These are phyloP conservation scores for Sebastes taczanowskii DNA, from an alignment of 2,797 vertebrate species.

Conservation along the genomic window DNA sequence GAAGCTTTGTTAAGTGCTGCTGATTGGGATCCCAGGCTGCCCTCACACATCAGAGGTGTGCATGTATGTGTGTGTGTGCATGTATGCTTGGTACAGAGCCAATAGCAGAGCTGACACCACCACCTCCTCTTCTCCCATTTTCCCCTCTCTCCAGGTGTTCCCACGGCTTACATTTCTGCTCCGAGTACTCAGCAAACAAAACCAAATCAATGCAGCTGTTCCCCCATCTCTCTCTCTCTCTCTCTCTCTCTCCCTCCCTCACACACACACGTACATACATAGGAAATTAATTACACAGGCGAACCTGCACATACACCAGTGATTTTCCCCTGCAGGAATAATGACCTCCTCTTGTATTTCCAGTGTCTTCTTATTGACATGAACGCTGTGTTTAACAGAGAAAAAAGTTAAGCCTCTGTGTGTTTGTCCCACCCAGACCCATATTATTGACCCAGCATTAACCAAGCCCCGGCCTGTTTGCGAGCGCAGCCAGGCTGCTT, in stretches of 20 bases:
- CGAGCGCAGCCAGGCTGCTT: constrained; percentile 49
- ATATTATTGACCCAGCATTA: constrained; percentile 72
- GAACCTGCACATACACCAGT: constrained; percentile 32
- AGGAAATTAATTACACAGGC: constrained; percentile 26
- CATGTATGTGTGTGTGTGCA: constrained; percentile 42
- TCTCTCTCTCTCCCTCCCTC: neutral
- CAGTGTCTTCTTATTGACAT: constrained; percentile 57
- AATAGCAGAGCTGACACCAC: constrained; percentile 65
- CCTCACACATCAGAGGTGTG: constrained; percentile 63
- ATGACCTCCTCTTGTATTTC: constrained; percentile 55
- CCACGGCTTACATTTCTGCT: constrained; percentile 77
- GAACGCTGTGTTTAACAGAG: constrained; percentile 53
- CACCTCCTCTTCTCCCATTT: constrained; percentile 65
- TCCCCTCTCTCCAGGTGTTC: constrained; percentile 80
- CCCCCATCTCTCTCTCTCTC: constrained; percentile 16
- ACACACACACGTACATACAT: constrained; percentile 1
- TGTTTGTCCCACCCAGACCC: constrained; percentile 56
- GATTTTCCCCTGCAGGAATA: constrained; percentile 49
- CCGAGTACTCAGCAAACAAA: constrained; percentile 74
- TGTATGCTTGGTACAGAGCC: constrained; percentile 65
- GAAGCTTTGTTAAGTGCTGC: constrained; percentile 81
- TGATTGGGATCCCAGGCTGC: constrained; percentile 78
- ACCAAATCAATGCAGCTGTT: constrained; percentile 80
- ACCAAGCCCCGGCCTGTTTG: constrained; percentile 70
- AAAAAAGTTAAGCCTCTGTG: constrained; percentile 42